A percentile compares a stretch with the other conserved stretches of the same genome.
These are phyloP conservation scores for Formica selysi DNA, from an alignment of 1,140 invertebrate genomes.

Conservation along the genomic window DNA sequence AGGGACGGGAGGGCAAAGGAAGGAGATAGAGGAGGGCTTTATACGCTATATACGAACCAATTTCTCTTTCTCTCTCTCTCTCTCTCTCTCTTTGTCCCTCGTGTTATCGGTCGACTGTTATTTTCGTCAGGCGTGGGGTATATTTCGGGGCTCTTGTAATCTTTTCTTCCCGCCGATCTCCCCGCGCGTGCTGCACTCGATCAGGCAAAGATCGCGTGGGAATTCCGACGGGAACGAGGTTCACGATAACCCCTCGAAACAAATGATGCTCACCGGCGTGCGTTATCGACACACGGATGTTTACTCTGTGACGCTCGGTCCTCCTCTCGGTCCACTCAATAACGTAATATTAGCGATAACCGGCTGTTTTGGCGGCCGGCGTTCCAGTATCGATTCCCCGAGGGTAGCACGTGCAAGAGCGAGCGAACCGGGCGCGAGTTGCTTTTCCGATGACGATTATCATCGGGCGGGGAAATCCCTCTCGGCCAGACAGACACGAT, in stretches of 20 bases:
- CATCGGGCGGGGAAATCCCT: too few species aligned
- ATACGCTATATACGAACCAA: neutral
- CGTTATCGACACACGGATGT: neutral
- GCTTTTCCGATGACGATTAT: too few species aligned
- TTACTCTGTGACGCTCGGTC: neutral
- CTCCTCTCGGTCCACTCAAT: neutral
- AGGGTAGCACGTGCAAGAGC: too few species aligned
- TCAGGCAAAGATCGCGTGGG: neutral
- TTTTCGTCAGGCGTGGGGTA: neutral
- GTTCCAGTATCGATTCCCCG: too few species aligned
- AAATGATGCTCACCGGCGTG: neutral
- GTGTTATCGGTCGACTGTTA: neutral
- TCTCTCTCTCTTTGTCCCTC: neutral
- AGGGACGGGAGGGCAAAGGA: neutral
- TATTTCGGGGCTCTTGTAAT: neutral
- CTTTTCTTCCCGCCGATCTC: neutral
- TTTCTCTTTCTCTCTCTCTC: neutral
- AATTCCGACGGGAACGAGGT: neutral
- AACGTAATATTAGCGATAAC: neutral
- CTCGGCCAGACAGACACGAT: too few species aligned
- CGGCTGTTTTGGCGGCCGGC: too few species aligned
- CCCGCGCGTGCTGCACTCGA: neutral
- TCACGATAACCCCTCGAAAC: neutral
- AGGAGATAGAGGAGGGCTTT: neutral
- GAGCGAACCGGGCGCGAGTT: too few species aligned